Percentiles rank a stretch among this genome's conserved stretches.
These are phyloP conservation scores for Danaus melanippus DNA, from an alignment of 1,140 invertebrate genomes.

Conservation along the genomic window DNA sequence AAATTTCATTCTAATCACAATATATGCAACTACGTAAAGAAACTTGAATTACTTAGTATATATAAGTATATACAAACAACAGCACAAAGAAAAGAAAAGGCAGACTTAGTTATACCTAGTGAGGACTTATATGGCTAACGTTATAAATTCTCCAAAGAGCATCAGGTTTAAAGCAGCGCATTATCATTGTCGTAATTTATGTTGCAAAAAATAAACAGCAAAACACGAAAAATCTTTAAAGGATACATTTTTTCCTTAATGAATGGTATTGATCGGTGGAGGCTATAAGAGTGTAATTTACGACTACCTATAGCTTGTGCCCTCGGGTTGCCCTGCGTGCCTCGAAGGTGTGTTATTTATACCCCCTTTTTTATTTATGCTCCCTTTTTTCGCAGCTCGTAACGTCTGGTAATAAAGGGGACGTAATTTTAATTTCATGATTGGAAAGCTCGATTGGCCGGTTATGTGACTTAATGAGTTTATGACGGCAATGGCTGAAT, in stretches of 20 bases:
- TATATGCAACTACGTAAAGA: too few relatives aligned
- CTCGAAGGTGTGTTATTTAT: constrained; percentile 70
- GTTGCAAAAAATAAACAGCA: constrained; percentile 41
- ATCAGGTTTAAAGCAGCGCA: constrained; percentile 14
- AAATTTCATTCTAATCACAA: too few relatives aligned
- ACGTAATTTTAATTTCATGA: constrained; percentile 71
- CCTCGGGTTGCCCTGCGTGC: constrained; percentile 48
- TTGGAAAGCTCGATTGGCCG: constrained; percentile 68
- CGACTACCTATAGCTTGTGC: constrained; percentile 32
- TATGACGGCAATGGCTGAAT: constrained; percentile 49
- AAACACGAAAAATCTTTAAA: constrained; percentile 40
- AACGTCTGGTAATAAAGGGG: constrained; percentile 62
- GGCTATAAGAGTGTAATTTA: constrained; percentile 64
- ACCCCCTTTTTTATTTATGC: constrained; percentile 68
- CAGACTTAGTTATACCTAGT: too few relatives aligned
- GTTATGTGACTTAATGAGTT: constrained; percentile 69
- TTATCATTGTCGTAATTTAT: constrained; percentile 32
- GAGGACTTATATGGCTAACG: too few relatives aligned
- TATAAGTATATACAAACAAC: too few relatives aligned
- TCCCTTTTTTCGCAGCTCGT: constrained; percentile 72
- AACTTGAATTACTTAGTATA: too few relatives aligned
- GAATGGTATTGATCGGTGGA: constrained; percentile 60
- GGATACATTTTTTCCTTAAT: constrained; percentile 64
- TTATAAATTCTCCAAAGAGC: constrained; percentile 14
- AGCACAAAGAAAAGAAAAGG: too few relatives aligned